Percentiles rank a stretch among this genome's conserved stretches.
Conservation (phyloP, 2,113 vertebrate genomes). For the Cyphomyrus discorhynchus region DNA sequence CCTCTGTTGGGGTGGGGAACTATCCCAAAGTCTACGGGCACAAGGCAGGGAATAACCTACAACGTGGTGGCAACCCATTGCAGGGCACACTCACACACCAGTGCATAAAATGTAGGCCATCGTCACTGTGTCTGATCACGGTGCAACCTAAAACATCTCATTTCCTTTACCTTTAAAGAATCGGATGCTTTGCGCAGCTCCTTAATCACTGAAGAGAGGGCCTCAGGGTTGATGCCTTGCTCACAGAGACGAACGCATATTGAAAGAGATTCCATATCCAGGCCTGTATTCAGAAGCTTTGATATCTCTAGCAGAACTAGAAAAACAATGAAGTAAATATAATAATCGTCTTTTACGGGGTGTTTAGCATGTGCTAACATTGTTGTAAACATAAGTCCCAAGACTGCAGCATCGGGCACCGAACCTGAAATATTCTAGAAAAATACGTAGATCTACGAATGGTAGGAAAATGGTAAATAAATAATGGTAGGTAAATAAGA, state of each 20-base stretch:
- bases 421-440: background rate
- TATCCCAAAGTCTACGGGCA: background rate
- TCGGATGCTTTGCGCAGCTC: slow-evolving; percentile 89
- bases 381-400: too few relatives aligned
- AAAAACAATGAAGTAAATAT: slow-evolving; percentile 23
- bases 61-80: background rate
- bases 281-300: slow-evolving; percentile 87
- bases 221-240: slow-evolving; percentile 96
- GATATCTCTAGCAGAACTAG: slow-evolving; percentile 93
- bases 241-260: slow-evolving; percentile 96
- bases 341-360: background rate
- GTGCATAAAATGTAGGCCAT: background rate
- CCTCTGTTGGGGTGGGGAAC: background rate
- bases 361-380: background rate
- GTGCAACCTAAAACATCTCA: background rate
- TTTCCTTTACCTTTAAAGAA: slow-evolving; percentile 74
- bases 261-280: slow-evolving; percentile 94
- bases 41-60: background rate
- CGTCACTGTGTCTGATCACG: background rate
- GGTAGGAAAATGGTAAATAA: background rate
- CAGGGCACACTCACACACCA: background rate
- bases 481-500: background rate
- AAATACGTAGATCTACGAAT: background rate
- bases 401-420: background rate
- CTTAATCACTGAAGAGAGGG: slow-evolving; percentile 90